Evolutionary conservation across 37 sponge, comb jelly and placozoan genomes (phyloP).

Genomic region (Aplysina aerophoba): DNA sequence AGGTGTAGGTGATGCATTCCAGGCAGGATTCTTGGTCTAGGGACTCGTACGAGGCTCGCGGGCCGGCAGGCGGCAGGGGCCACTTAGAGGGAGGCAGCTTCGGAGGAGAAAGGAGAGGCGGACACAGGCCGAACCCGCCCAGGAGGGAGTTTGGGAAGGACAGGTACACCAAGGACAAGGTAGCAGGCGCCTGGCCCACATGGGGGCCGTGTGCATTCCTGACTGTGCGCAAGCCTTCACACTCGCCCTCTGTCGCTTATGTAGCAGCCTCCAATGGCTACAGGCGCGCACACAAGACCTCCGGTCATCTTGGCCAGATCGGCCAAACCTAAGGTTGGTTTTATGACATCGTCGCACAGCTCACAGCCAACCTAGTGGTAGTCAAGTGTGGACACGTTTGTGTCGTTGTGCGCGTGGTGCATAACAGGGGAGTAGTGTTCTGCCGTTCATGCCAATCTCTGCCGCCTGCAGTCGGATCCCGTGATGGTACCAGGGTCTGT

Average conservation of each 20-base stretch:
- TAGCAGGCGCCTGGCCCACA: no score
- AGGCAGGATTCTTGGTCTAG: background rate
- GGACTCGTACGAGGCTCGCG: background rate
- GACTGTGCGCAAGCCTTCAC: background rate
- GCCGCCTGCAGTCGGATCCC: background rate
- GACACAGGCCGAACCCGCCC: no score
- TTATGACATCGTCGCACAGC: no score
- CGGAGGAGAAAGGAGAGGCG: no score
- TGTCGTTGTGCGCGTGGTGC: background rate
- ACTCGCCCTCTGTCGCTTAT: background rate
- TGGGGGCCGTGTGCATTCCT: no score
- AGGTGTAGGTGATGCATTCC: constrained; percentile 15
- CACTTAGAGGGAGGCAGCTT: no score
- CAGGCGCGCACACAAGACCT: background rate
- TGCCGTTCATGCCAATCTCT: background rate
- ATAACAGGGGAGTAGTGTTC: background rate
- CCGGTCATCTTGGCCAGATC: constrained; percentile 16
- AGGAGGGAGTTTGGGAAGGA: no score
- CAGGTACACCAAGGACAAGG: no score
- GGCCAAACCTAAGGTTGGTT: background rate
- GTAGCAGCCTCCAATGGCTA: constrained; percentile 7
- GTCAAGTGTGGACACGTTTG: background rate
- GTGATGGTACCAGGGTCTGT: constrained; percentile 53
- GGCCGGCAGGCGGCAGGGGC: background rate
- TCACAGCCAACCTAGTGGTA: background rate